A percentile compares a stretch with the other conserved stretches of the same genome.
Evolutionary conservation across 2,797 vertebrate species (phyloP).

Genomic region (Hozukius guyotensis): DNA sequence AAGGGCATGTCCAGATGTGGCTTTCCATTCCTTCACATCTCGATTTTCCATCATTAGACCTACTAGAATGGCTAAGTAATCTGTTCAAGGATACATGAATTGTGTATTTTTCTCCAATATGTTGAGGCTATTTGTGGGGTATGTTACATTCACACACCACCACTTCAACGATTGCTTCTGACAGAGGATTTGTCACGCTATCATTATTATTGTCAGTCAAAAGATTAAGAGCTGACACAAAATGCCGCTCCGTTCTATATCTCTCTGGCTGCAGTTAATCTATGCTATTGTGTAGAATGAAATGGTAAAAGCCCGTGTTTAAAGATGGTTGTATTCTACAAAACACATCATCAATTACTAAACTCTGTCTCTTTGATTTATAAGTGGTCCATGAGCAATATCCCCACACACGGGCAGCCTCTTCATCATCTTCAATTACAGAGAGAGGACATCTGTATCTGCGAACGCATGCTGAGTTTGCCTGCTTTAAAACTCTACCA

Average conservation of each 20-base stretch:
- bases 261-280: conserved; percentile 16
- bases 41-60: conserved; percentile 16
- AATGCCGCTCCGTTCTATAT: conserved; percentile 3
- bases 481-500: conserved; percentile 17
- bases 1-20: conserved; percentile 67
- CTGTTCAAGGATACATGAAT: not conserved
- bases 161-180: conserved; percentile 11
- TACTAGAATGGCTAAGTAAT: not conserved
- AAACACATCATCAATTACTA: conserved; percentile 57
- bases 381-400: conserved; percentile 54
- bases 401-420: conserved; percentile 44
- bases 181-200: conserved; percentile 24
- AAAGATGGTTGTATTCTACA: conserved; percentile 34
- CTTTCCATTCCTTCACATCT: conserved; percentile 40
- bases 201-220: conserved; percentile 24
- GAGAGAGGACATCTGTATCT: conserved; percentile 56
- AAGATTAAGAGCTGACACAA: conserved; percentile 30
- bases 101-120: not conserved
- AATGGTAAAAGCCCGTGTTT: conserved; percentile 23
- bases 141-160: conserved; percentile 14
- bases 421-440: conserved; percentile 70
- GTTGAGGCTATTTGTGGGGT: conserved; percentile 6
- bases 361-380: conserved; percentile 67
- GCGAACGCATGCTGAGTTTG: conserved; percentile 41
- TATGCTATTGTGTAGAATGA: conserved; percentile 21